Evolutionary conservation across 35 echinoderm and acorn worm species (phyloP).

Genomic region (Acanthaster planci): DNA sequence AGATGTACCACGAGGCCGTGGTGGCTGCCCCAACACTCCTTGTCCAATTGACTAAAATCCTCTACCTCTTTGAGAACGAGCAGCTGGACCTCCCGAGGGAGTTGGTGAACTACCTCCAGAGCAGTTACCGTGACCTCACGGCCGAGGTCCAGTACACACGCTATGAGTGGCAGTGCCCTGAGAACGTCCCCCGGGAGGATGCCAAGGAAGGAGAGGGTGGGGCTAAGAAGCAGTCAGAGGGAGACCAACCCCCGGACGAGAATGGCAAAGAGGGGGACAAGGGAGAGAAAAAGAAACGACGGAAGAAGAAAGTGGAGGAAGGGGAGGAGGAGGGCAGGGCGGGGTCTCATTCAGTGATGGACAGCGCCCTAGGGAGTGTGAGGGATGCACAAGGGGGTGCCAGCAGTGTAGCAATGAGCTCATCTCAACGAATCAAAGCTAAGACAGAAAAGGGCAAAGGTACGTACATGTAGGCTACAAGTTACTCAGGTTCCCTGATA

Average conservation of each 20-base stretch:
- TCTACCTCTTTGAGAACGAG: conserved; percentile 84
- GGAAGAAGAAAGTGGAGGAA: conserved; percentile 32
- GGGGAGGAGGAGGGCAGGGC: conserved; percentile 26
- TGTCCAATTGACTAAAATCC: conserved; percentile 69
- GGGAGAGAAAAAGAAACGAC: conserved; percentile 33
- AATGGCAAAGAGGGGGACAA: conserved; percentile 53
- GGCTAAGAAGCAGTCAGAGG: conserved; percentile 36
- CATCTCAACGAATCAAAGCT: background rate
- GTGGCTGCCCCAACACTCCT: conserved; percentile 75
- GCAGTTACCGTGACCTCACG: conserved; percentile 60
- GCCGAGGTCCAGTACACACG: conserved; percentile 69
- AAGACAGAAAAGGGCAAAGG: conserved; percentile 5
- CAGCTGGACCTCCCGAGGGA: conserved; percentile 90
- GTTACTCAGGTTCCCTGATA: no score
- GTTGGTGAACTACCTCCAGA: conserved; percentile 68
- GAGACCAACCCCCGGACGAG: conserved; percentile 59
- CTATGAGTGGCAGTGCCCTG: conserved; percentile 90
- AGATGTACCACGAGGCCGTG: conserved; percentile 77
- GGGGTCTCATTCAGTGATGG: background rate
- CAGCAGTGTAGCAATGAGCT: background rate
- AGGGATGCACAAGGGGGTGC: background rate
- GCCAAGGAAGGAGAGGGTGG: conserved; percentile 37
- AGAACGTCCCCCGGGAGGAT: conserved; percentile 73
- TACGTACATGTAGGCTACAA: no score
- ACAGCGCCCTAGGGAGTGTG: background rate